Evolutionary conservation across 2,113 vertebrate species (phyloP).

Genomic region (Pollimyrus isidori): DNA sequence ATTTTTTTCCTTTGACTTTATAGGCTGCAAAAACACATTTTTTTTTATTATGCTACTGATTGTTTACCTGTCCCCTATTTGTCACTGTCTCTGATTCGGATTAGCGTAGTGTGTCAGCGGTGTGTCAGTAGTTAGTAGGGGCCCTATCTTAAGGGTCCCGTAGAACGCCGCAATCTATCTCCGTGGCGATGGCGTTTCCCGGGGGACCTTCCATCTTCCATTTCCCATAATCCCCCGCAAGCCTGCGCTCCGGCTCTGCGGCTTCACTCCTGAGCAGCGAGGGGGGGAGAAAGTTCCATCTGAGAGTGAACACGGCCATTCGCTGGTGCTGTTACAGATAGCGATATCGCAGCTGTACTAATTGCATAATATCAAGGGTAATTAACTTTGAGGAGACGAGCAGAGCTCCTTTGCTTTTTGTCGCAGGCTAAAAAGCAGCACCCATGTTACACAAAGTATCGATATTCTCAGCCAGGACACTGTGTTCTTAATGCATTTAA

Average conservation of each 20-base stretch:
- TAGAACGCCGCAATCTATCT: neutral
- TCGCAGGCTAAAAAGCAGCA: neutral
- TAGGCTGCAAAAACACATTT: neutral
- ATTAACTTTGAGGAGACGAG: neutral
- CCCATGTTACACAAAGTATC: neutral
- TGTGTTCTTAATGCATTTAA: neutral
- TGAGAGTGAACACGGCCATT: neutral
- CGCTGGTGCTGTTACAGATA: neutral
- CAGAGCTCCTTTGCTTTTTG: neutral
- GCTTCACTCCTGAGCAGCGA: neutral
- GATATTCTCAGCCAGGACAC: neutral
- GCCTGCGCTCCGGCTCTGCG: neutral
- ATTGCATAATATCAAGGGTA: neutral
- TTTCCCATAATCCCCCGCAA: neutral
- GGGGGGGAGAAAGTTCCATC: neutral
- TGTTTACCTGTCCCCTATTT: neutral
- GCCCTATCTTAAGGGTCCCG: neutral
- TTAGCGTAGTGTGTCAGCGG: too few relatives aligned
- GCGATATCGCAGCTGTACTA: neutral
- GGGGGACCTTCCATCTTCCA: neutral
- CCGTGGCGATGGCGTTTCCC: neutral
- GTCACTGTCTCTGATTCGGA: neutral
- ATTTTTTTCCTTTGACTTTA: neutral
- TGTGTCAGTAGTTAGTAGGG: too few relatives aligned
- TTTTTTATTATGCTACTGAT: neutral